Conservation (phyloP, 2,888 invertebrate genomes). For the Melangyna quadrimaculata region DNA sequence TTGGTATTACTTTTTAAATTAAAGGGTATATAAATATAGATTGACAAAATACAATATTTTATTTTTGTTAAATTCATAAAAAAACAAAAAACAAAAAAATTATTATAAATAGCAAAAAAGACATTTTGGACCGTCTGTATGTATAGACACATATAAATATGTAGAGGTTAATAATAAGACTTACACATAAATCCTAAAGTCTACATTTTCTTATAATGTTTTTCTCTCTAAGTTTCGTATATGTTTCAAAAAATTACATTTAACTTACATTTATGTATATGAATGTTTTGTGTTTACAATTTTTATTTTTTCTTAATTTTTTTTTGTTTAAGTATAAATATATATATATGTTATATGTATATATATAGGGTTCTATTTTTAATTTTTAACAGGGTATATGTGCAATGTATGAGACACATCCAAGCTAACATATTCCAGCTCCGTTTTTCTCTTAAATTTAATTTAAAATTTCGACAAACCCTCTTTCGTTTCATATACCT, state of each 20-base stretch:
- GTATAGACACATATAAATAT: conserved; percentile 53
- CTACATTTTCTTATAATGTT: conserved; percentile 45
- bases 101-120: conserved; percentile 7
- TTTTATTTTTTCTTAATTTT: too few relatives aligned
- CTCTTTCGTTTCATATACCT: conserved; percentile 71
- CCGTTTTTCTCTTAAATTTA: background rate
- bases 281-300: conserved; percentile 57
- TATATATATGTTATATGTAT: conserved; percentile 55
- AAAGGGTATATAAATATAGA: background rate
- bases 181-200: conserved; percentile 46
- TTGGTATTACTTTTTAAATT: background rate
- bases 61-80: background rate
- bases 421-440: conserved; percentile 52
- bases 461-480: conserved; percentile 17
- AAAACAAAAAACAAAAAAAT: background rate
- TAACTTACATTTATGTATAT: conserved; percentile 71
- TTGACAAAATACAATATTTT: background rate
- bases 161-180: conserved; percentile 60
- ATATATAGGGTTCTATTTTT: conserved; percentile 51
- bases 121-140: conserved; percentile 67
- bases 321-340: conserved; percentile 61
- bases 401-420: conserved; percentile 66
- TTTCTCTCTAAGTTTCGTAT: conserved; percentile 60
- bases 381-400: conserved; percentile 68
- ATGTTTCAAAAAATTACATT: conserved; percentile 71